phyloP scores from a whole-genome alignment of 2,888 invertebrate genomes.

The Spilosoma lubricipeda region DNA sequence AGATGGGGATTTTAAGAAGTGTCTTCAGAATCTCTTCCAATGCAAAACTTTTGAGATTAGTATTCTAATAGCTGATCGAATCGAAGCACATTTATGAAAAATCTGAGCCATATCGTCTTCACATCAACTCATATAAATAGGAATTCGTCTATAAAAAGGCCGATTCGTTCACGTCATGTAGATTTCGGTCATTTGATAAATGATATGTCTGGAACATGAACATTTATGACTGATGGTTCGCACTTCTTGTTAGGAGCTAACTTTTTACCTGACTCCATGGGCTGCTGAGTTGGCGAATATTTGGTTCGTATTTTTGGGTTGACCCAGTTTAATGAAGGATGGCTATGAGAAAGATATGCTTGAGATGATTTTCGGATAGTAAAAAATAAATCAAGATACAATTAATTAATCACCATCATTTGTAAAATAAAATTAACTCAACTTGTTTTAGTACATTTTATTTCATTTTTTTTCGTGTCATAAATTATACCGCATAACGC shows the following conservation, averaged over 20 bases:
- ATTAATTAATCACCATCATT: no score
- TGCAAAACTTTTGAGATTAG: background rate
- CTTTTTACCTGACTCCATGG: constrained; percentile 53
- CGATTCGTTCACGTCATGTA: constrained; percentile 50
- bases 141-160: constrained; percentile 26
- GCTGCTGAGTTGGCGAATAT: constrained; percentile 34
- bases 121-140: constrained; percentile 9
- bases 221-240: constrained; percentile 65
- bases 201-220: constrained; percentile 61
- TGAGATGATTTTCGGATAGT: background rate
- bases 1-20: background rate
- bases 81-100: background rate
- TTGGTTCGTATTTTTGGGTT: constrained; percentile 23
- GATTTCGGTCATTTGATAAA: constrained; percentile 61
- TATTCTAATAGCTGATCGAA: background rate
- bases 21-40: background rate
- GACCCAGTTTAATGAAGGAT: constrained; percentile 40
- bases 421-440: no score
- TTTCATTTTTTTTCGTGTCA: no score
- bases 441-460: no score
- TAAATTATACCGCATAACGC: no score
- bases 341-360: background rate
- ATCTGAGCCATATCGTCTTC: background rate
- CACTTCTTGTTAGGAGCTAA: constrained; percentile 60
- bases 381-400: background rate